Percentiles rank a stretch among this genome's conserved stretches.
phyloP scores from a whole-genome alignment of 2,797 vertebrate genomes.

The Sebastes itinus region DNA sequence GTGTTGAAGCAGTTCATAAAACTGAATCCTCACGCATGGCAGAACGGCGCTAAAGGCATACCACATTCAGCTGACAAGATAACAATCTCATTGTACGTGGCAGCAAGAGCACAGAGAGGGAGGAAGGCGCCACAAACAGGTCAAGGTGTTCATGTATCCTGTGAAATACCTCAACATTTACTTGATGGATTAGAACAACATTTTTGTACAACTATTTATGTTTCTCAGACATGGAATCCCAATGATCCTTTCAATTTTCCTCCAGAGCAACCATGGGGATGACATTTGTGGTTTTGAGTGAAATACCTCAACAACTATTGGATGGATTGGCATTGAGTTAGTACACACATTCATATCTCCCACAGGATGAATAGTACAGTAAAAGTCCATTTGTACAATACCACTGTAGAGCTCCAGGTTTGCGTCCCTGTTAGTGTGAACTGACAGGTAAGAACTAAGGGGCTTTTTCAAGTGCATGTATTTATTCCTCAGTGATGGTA shows the following conservation, averaged over 20 bases:
- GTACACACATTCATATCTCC: too few species aligned
- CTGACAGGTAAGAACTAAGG: neutral
- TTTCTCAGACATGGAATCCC: neutral
- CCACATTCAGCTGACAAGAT: constrained; percentile 83
- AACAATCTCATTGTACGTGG: constrained; percentile 42
- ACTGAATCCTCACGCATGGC: neutral
- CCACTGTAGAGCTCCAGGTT: neutral
- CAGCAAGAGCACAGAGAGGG: neutral
- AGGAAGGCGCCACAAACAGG: neutral
- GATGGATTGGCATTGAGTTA: neutral
- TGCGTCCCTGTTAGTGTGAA: neutral
- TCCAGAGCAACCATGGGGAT: too few species aligned
- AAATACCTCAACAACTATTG: neutral
- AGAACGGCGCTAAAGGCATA: constrained; percentile 69
- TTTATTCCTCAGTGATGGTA: neutral
- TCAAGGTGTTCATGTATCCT: neutral
- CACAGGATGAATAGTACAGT: neutral
- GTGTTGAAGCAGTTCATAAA: neutral
- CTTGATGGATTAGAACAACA: neutral
- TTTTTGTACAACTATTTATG: neutral
- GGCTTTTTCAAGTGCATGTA: neutral
- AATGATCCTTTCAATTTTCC: neutral
- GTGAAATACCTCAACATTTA: neutral
- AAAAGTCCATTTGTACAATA: too few species aligned
- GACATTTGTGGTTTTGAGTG: neutral